phyloP scores from a whole-genome alignment of 23 tunicate species.

The Aplidium turbinatum region DNA sequence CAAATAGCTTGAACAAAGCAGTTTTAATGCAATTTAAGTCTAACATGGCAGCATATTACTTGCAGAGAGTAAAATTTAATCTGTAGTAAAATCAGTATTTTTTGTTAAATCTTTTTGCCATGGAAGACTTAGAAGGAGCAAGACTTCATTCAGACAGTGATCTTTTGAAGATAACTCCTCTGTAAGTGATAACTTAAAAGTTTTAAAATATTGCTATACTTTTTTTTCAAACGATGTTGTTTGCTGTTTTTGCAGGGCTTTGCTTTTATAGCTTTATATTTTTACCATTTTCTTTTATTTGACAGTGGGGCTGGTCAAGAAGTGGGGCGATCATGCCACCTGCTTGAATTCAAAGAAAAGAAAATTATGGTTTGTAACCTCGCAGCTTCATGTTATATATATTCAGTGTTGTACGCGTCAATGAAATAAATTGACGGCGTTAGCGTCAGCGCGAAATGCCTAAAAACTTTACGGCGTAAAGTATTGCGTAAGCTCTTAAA shows the following conservation, averaged over 20 bases:
- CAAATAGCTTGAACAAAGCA: too few species aligned
- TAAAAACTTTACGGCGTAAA: too few species aligned
- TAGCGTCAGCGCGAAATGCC: too few species aligned
- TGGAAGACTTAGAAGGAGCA: slow-evolving; percentile 28
- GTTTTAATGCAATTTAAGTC: too few species aligned
- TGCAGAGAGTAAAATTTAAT: too few species aligned
- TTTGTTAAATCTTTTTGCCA: too few species aligned
- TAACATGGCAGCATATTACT: too few species aligned
- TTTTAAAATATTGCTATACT: neutral
- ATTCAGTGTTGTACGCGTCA: too few species aligned
- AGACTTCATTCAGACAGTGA: slow-evolving; percentile 62
- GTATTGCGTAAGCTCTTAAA: too few species aligned
- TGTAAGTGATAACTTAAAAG: slow-evolving; percentile 43
- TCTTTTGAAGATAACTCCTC: slow-evolving; percentile 75
- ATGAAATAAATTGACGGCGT: too few species aligned
- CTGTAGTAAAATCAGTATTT: too few species aligned
- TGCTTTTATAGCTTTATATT: neutral
- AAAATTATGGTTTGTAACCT: slow-evolving; percentile 94
- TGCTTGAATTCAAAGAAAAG: slow-evolving; percentile 93
- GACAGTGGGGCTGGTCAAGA: slow-evolving; percentile 96
- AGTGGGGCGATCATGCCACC: slow-evolving; percentile 99
- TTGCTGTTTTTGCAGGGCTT: neutral
- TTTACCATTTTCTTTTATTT: neutral
- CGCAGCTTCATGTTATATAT: too few species aligned
- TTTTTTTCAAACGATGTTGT: neutral